Evolutionary conservation across 2,113 vertebrate genomes (phyloP).

Genomic region (Carlito syrichta): DNA sequence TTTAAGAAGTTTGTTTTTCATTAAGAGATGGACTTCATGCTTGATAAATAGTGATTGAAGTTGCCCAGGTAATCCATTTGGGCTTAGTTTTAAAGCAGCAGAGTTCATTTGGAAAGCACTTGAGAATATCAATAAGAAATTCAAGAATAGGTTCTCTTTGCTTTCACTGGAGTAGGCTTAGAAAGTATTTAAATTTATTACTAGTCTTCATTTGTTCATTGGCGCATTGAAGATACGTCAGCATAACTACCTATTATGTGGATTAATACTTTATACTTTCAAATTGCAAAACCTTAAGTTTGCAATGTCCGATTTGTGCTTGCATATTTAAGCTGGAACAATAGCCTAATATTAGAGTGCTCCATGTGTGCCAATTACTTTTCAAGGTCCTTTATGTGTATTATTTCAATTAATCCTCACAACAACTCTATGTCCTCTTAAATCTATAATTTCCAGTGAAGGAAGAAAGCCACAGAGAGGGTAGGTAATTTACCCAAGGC

Average conservation of each 20-base stretch:
- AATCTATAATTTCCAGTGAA: not conserved
- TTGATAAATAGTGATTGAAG: constrained; percentile 4
- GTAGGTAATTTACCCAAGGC: not conserved
- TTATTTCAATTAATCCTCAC: constrained; percentile 4
- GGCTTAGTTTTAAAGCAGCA: constrained; percentile 10
- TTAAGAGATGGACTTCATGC: constrained; percentile 35
- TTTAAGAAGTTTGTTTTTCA: constrained; percentile 48
- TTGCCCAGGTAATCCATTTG: not conserved
- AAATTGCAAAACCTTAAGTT: constrained; percentile 41
- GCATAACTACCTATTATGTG: constrained; percentile 36
- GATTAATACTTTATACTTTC: constrained; percentile 55
- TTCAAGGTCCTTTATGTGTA: not conserved
- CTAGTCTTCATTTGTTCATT: constrained; percentile 23
- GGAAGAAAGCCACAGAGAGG: not conserved
- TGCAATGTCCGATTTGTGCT: not conserved
- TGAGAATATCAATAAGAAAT: constrained; percentile 25
- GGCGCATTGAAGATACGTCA: not conserved
- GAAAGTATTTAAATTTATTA: constrained; percentile 56
- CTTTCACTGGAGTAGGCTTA: constrained; percentile 16
- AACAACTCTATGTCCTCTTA: not conserved
- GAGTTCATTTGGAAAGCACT: constrained; percentile 41
- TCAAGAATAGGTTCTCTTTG: constrained; percentile 20
- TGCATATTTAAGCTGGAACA: constrained; percentile 50
- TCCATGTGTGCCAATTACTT: not conserved
- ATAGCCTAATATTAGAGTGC: not conserved